Base-by-base conservation (phyloP, 2,888 invertebrate species). In the Pilophorus perplexus region DNA sequence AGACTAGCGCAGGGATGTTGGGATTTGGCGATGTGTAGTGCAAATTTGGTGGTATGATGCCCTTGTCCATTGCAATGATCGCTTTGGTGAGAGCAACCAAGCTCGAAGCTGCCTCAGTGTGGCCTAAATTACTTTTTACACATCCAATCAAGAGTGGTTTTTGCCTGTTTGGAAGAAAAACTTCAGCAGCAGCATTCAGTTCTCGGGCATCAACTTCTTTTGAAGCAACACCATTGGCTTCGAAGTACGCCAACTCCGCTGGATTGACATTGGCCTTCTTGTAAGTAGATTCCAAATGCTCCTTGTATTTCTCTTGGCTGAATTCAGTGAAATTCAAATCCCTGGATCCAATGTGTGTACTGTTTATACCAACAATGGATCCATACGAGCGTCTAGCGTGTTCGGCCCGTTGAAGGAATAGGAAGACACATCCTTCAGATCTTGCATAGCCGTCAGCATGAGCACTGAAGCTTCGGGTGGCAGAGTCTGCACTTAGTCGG, bases 101-200 rank as follows among this genome's bases (percentile, higher is more conserved):
- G 27, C 94, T 94, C 42, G 91, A 90, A 1, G 90, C 89, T 0
- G 95, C 92, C 79, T 98, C 98, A 2, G 95, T 88, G 77, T 98
- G 98, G 1, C 98, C 98, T 93, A 97, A 94, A 79, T 97, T 98
- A 23, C 95, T 94, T 78, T 98, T 98, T 0, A 96, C 91, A 0
- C 96, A 96, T 18, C 98, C 98, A 74, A 98, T 86, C 44, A 94
- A 78, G 54, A 99, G 81, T 6, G 96, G 93, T 27, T 79, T 78
- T 2, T 27, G 10, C 16, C 65, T 37, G 10, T 23, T 5, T 1
- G 38, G 42, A 50, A 67, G 55, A 4, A 68, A 66, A 2, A 72
- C 65, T 12, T 72, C 67, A 6, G 67, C 57, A 2, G 71, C 10
- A 33, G 67, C 59, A 16, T 70, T 71, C 18, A 71, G 50, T 38